Base-by-base conservation (phyloP, 1,140 invertebrate species). In the Berghia stephanieae region DNA sequence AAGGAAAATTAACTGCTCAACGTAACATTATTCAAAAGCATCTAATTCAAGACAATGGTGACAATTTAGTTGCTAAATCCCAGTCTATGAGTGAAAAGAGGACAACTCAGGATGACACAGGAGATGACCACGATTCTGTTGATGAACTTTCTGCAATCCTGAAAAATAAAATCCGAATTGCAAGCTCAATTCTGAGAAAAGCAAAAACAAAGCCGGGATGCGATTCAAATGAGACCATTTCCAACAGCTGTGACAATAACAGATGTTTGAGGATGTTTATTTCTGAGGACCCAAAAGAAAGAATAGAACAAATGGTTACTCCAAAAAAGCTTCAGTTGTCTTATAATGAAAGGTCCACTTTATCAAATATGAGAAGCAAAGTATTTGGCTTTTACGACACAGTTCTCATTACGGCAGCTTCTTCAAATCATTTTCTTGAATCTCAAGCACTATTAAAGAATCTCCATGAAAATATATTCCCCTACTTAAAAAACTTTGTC, bases 341-440 rank as follows among this genome's bases (percentile, higher is more conserved):
- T n/a, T 6, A 27, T 18, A 2, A 42, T 2, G n/a, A 75, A 1
- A 34, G 34, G 6, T n/a, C 2, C 18, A 43, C 42, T 2, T 24
- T 75, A 1, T 31, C 10, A n/a, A 57, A 75, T 1, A 63, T 75
- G 72, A 57, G 36, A 8, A 57, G 46, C 44, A 42, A 63, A 36
- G 57, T 42, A 3, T 18, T 27, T 3, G 38, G 38, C 3, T n/a
- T 1, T 2, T 63, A 63, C n/a, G 72, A 75, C 13, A 44, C 66
- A 6, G 66, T 75, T 31, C 52, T 75, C 27, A 6, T 75, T 6
- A 75, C 72, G 21, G 57, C 72, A 4, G 55, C 72, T n/a, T 75
- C 72, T 3, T 75, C 72, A 36, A 75, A 75, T 31, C 72, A 75
- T 31, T 75, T 75, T 31, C 24, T 63, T 21, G 72, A 75, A 36